phyloP scores from a whole-genome alignment of 1,140 invertebrate genomes.

The Achroia grisella region DNA sequence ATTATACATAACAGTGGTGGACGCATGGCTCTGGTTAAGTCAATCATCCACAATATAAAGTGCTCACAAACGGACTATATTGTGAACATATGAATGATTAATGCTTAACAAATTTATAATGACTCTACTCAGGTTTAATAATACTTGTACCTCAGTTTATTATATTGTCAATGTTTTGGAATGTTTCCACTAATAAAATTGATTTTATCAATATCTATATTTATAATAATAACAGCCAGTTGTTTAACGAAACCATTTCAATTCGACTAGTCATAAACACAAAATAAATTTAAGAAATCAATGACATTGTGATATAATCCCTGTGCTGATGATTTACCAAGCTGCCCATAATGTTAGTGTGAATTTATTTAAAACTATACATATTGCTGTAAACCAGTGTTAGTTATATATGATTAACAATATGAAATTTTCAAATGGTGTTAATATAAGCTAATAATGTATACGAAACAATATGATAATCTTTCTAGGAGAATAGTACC shows the following conservation, averaged over 20 bases:
- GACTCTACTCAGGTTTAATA: background rate
- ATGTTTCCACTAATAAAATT: background rate
- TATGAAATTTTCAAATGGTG: background rate
- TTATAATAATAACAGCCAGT: background rate
- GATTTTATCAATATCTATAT: conserved; percentile 4
- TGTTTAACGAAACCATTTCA: too few relatives aligned
- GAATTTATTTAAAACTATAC: background rate
- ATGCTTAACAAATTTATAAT: background rate
- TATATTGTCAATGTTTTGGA: conserved; percentile 36
- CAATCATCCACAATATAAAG: too few relatives aligned
- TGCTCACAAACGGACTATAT: too few relatives aligned
- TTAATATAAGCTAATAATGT: conserved; percentile 6
- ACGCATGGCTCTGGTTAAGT: too few relatives aligned
- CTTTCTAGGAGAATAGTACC: too few relatives aligned
- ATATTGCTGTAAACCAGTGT: conserved; percentile 1
- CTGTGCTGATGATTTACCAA: conserved; percentile 27
- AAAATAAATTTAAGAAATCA: conserved; percentile 10
- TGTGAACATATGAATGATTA: too few relatives aligned
- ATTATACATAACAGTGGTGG: background rate
- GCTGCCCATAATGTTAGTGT: conserved; percentile 33
- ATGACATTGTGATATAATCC: too few relatives aligned
- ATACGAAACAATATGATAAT: background rate
- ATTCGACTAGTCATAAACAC: conserved; percentile 18
- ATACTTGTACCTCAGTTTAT: conserved; percentile 34
- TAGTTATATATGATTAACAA: conserved; percentile 3